Conservation (phyloP, 2,888 invertebrate species). For the Archips crataeganus region DNA sequence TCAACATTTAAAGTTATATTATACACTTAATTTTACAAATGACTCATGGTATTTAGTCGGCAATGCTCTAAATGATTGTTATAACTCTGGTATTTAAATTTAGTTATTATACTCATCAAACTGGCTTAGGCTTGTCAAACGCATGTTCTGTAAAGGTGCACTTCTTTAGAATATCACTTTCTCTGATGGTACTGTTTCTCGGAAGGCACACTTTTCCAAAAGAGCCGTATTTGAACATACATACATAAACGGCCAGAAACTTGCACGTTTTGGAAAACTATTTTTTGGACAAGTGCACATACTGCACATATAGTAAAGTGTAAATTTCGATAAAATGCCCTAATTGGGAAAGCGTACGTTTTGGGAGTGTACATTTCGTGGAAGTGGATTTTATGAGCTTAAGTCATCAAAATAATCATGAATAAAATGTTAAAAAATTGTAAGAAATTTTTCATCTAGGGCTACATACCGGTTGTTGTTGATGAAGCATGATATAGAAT, state of each 20-base stretch:
- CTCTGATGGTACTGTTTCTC: too few species aligned
- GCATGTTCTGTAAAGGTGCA: too few species aligned
- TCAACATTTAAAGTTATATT: slow-evolving; percentile 17
- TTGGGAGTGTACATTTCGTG: too few species aligned
- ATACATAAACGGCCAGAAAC: background rate
- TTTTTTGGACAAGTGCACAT: too few species aligned
- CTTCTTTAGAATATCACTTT: too few species aligned
- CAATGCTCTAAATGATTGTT: slow-evolving; percentile 18
- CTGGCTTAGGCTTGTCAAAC: background rate
- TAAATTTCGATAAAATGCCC: too few species aligned
- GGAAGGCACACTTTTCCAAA: too few species aligned
- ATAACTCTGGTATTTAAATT: slow-evolving; percentile 4
- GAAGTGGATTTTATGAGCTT: too few species aligned
- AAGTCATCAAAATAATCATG: background rate
- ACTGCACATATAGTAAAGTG: too few species aligned
- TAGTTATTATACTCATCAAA: slow-evolving; percentile 10
- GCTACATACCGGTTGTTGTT: background rate
- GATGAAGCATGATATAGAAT: background rate
- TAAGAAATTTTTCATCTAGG: background rate
- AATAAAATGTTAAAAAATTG: background rate
- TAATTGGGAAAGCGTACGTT: too few species aligned
- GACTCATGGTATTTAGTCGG: slow-evolving; percentile 23
- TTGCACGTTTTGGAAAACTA: too few species aligned
- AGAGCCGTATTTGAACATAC: background rate
- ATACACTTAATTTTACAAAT: slow-evolving; percentile 15